Evolutionary conservation across 2,797 vertebrate genomes (phyloP).

Genomic region (Cetoscarus ocellatus): DNA sequence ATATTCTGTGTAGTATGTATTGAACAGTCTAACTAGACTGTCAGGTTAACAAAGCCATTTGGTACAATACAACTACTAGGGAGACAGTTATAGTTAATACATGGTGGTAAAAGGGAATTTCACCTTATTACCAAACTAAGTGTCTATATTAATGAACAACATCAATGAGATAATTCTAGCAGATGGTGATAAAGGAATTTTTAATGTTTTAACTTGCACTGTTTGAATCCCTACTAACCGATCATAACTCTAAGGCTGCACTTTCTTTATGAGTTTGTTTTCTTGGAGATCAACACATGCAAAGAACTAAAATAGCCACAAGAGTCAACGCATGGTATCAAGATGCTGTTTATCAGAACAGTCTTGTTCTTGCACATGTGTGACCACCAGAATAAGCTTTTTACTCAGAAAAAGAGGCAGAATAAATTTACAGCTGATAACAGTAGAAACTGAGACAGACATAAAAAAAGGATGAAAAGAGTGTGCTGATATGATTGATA

Average conservation of each 20-base stretch:
- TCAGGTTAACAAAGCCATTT: too few species aligned
- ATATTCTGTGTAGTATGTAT: too few species aligned
- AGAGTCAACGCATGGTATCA: conserved; percentile 9
- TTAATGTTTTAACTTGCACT: conserved; percentile 6
- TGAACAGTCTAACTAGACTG: too few species aligned
- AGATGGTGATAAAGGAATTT: background rate
- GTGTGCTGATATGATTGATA: conserved; percentile 8
- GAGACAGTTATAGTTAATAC: background rate
- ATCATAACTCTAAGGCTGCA: conserved; percentile 2
- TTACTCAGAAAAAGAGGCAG: conserved; percentile 3
- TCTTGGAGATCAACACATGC: conserved; percentile 7
- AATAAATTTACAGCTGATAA: conserved; percentile 1
- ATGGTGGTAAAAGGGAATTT: background rate
- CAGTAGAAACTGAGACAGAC: conserved; percentile 22
- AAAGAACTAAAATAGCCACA: conserved; percentile 4
- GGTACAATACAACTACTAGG: too few species aligned
- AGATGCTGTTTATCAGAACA: conserved; percentile 11
- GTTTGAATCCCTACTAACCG: conserved; percentile 1
- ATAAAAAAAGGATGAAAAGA: conserved; percentile 24
- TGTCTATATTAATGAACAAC: background rate
- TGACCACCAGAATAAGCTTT: conserved; percentile 16
- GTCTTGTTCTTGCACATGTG: conserved; percentile 27
- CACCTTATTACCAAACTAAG: background rate
- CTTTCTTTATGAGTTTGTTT: conserved; percentile 9
- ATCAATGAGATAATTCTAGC: conserved; percentile 6